Percentiles rank a stretch among this genome's conserved stretches.
These are phyloP conservation scores for Andrena flavipes DNA, from an alignment of 2,888 invertebrate species.

Conservation along the genomic window DNA sequence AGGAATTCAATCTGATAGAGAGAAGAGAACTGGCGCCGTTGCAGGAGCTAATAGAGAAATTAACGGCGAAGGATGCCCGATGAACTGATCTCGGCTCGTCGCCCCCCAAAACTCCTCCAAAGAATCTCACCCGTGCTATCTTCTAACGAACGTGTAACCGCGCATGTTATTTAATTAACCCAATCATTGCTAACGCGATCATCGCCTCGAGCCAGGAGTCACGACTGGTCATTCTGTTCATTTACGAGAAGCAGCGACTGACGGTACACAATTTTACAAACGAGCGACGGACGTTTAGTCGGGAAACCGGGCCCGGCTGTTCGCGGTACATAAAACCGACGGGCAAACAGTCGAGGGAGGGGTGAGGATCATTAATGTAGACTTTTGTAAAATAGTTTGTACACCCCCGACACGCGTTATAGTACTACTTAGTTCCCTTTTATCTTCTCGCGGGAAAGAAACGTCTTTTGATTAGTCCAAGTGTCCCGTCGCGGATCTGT, in stretches of 20 bases:
- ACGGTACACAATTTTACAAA: constrained; percentile 35
- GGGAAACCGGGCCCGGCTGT: constrained; percentile 3
- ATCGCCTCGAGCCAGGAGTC: constrained; percentile 57
- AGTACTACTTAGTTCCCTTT: constrained; percentile 41
- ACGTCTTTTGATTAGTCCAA: constrained; percentile 40
- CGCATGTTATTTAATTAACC: constrained; percentile 77
- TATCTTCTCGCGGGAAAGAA: constrained; percentile 31
- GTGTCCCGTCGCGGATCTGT: constrained; percentile 44
- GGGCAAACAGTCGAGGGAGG: constrained; percentile 32
- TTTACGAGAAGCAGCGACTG: constrained; percentile 45
- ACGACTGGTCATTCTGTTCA: constrained; percentile 39
- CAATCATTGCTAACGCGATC: constrained; percentile 65
- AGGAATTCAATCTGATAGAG: constrained; percentile 99
- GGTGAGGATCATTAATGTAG: constrained; percentile 60
- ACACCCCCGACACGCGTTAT: constrained; percentile 37
- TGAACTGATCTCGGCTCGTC: constrained; percentile 85
- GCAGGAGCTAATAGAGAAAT: constrained; percentile 98
- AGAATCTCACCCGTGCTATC: constrained; percentile 81
- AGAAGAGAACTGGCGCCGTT: constrained; percentile 98
- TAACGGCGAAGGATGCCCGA: constrained; percentile 95
- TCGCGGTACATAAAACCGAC: constrained; percentile 21
- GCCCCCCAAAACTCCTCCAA: constrained; percentile 80
- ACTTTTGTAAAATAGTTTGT: constrained; percentile 67
- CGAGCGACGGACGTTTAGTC: neutral
- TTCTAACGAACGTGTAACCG: constrained; percentile 71